Evolutionary conservation across 2,113 vertebrate genomes (phyloP).

Genomic region (Peromyscus maniculatus): DNA sequence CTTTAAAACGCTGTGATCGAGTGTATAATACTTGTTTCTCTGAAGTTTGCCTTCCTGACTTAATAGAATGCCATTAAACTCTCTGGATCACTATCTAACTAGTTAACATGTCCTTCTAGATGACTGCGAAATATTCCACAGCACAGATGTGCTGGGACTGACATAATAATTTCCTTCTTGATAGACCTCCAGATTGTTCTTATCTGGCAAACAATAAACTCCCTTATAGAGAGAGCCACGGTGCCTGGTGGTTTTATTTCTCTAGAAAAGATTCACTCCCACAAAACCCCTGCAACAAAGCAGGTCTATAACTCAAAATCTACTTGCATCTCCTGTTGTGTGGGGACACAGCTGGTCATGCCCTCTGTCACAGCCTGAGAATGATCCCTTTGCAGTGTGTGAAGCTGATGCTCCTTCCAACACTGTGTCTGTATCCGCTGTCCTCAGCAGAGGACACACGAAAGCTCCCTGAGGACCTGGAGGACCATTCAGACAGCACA

Average conservation of each 20-base stretch:
- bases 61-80: not conserved
- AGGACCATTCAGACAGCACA: not conserved
- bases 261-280: not conserved
- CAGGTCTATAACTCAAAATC: not conserved
- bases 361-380: not conserved
- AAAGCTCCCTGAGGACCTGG: not conserved
- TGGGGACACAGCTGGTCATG: not conserved
- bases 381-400: not conserved
- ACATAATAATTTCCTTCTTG: constrained; percentile 18
- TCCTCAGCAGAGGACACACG: not conserved
- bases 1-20: not conserved
- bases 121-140: not conserved
- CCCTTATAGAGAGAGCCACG: not conserved
- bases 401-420: not conserved
- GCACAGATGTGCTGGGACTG: not conserved
- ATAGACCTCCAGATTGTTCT: not conserved
- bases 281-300: constrained; percentile 5
- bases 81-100: not conserved
- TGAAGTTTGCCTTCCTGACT: not conserved
- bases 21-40: not conserved
- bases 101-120: not conserved
- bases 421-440: not conserved
- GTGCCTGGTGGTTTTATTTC: constrained; percentile 50
- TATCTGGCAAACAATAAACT: constrained; percentile 61
- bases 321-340: not conserved